Conservation (phyloP, 53 echinoderm and acorn worm genomes). For the Actinopyga echinites region DNA sequence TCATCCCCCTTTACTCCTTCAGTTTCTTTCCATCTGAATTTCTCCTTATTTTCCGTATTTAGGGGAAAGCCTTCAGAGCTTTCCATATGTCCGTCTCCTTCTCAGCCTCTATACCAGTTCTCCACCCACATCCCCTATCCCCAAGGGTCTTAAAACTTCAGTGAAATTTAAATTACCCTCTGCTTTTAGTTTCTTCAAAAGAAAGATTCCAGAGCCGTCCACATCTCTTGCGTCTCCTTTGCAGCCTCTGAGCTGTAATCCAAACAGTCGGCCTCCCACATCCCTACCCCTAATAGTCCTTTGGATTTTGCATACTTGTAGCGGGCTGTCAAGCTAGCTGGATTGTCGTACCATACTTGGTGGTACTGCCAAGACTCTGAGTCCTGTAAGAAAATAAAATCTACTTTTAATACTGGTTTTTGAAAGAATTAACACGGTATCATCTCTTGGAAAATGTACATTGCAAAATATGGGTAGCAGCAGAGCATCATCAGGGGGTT, state of each 20-base stretch:
- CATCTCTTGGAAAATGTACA: too few species aligned
- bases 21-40: too few species aligned
- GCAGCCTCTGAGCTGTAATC: constrained; percentile 50
- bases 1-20: too few species aligned
- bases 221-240: constrained; percentile 40
- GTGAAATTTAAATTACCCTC: too few species aligned
- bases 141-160: constrained; percentile 55
- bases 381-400: too few species aligned
- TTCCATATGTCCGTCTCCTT: constrained; percentile 58
- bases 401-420: too few species aligned
- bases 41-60: background rate
- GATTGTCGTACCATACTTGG: constrained; percentile 88
- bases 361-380: background rate
- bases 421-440: too few species aligned
- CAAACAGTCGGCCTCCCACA: constrained; percentile 73
- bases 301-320: constrained; percentile 71
- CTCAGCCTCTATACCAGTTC: constrained; percentile 21
- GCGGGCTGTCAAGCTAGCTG: constrained; percentile 59
- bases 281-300: constrained; percentile 70
- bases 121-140: constrained; percentile 79
- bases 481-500: too few species aligned
- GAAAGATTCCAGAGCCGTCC: constrained; percentile 61
- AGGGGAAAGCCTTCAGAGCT: constrained; percentile 47
- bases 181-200: constrained; percentile 13
- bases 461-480: too few species aligned